Evolutionary conservation across 2,888 invertebrate species (phyloP).

Genomic region (Aleiodes leptofemur): DNA sequence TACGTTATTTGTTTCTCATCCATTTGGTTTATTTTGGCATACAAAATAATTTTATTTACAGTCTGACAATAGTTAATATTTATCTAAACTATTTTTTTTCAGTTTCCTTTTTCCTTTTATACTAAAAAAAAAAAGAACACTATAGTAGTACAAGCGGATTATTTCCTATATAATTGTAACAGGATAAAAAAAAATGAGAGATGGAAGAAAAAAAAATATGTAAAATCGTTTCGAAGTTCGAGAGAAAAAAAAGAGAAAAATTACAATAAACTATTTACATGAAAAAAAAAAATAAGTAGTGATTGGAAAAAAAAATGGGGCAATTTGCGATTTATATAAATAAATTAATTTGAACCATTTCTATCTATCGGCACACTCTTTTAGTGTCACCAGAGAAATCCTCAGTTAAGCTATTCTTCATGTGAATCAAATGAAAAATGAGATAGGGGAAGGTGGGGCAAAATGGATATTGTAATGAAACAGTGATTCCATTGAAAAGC

Average conservation of each 20-base stretch:
- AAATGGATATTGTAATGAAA: too few relatives aligned
- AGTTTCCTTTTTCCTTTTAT: slow-evolving; percentile 45
- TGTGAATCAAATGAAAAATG: too few relatives aligned
- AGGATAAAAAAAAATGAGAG: slow-evolving; percentile 2
- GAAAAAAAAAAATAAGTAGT: background rate
- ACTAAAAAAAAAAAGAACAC: slow-evolving; percentile 36
- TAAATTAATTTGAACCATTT: slow-evolving; percentile 29
- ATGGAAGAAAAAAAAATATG: slow-evolving; percentile 29
- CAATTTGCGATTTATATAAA: slow-evolving; percentile 6
- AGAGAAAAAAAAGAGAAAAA: background rate
- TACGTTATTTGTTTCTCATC: slow-evolving; percentile 52
- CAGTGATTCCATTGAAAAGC: too few relatives aligned
- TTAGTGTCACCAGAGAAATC: background rate
- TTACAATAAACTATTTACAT: slow-evolving; percentile 30
- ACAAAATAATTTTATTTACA: slow-evolving; percentile 75
- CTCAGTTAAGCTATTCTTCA: too few relatives aligned
- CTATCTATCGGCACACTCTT: slow-evolving; percentile 17
- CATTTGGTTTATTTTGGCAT: slow-evolving; percentile 74
- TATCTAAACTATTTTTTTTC: slow-evolving; percentile 37
- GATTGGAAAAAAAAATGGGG: slow-evolving; percentile 7
- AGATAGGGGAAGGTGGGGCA: too few relatives aligned
- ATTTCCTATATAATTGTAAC: slow-evolving; percentile 9
- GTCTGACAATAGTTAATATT: slow-evolving; percentile 66
- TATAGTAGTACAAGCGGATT: slow-evolving; percentile 19
- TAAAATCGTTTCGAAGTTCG: background rate